Percentiles rank a stretch among this genome's conserved stretches.
These are phyloP conservation scores for Mixornis gularis DNA, from an alignment of 2,113 vertebrate genomes.

Conservation along the genomic window DNA sequence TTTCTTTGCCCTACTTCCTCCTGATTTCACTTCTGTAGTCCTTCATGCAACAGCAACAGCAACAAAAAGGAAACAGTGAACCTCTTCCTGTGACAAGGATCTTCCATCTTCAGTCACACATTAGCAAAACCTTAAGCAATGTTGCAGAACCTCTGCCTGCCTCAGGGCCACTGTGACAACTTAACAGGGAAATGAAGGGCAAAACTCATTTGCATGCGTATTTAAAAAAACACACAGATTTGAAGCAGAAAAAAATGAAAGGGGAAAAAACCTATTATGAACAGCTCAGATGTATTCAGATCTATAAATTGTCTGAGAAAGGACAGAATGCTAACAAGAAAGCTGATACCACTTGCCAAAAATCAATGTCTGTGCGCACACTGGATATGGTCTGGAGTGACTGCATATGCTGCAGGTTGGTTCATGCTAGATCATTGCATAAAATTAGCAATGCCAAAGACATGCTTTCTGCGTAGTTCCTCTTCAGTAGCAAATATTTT, in stretches of 20 bases:
- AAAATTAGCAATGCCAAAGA: neutral
- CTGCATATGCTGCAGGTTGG: neutral
- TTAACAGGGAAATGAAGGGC: neutral
- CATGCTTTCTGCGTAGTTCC: neutral
- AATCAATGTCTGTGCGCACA: neutral
- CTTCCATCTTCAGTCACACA: neutral
- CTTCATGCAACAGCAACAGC: neutral
- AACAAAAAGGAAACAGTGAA: neutral
- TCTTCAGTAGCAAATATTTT: neutral
- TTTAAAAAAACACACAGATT: neutral
- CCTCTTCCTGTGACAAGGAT: neutral
- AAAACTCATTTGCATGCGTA: neutral
- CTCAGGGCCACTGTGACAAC: neutral
- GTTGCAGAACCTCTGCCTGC: neutral
- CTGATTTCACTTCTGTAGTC: neutral
- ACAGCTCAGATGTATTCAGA: neutral
- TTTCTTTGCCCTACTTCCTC: neutral
- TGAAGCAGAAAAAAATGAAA: neutral
- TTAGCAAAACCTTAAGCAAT: neutral
- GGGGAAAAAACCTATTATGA: neutral
- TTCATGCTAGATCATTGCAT: too few relatives aligned
- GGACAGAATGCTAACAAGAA: neutral
- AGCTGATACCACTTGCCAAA: neutral
- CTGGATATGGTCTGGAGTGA: neutral
- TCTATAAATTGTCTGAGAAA: neutral